phyloP scores from a whole-genome alignment of 2,797 vertebrate genomes.

The Pachyuromys duprasi region DNA sequence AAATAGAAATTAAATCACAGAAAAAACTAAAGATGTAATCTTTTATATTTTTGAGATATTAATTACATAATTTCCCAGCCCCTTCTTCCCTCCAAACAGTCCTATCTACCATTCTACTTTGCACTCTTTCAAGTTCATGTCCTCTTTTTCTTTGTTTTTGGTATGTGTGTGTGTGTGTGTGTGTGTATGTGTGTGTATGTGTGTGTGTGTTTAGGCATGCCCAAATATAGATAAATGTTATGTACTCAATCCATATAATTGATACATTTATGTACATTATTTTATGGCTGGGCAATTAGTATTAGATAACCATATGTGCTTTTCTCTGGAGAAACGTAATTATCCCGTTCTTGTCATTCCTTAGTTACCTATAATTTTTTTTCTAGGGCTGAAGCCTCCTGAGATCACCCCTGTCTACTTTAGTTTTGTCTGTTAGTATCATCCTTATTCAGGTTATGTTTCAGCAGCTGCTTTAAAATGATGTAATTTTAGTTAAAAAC shows the following conservation, averaged over 20 bases:
- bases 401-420: background rate
- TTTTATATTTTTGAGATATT: background rate
- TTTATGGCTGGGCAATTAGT: background rate
- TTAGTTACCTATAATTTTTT: background rate
- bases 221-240: background rate
- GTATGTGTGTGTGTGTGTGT: background rate
- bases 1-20: slow-evolving; percentile 6
- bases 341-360: background rate
- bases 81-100: background rate
- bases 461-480: background rate
- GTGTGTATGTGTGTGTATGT: background rate
- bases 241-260: too few species aligned
- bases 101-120: background rate
- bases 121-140: too few species aligned
- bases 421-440: background rate
- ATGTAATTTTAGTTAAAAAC: background rate
- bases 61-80: too few species aligned
- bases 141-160: background rate
- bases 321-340: background rate
- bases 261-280: background rate
- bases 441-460: background rate
- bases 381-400: background rate
- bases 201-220: background rate
- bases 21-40: slow-evolving; percentile 5
- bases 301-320: background rate